phyloP scores from a whole-genome alignment of 2,797 vertebrate species.

The Falco berigora region DNA sequence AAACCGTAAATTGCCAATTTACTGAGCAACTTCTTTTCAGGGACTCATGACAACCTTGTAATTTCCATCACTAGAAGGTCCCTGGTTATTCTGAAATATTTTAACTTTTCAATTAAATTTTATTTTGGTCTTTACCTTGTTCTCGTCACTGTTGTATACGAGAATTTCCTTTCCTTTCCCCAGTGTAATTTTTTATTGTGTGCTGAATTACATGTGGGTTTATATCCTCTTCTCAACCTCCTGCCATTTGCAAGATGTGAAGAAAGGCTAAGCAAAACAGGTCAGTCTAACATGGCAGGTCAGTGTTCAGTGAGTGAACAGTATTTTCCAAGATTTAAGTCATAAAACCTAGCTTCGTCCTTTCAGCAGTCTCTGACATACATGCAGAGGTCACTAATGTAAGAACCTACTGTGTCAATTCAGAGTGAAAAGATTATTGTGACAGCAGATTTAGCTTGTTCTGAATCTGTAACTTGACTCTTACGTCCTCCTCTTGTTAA shows the following conservation, averaged over 20 bases:
- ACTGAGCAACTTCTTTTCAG: not conserved
- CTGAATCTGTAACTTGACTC: not conserved
- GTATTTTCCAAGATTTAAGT: not conserved
- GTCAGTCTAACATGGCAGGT: not conserved
- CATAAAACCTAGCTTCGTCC: not conserved
- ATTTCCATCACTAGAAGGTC: not conserved
- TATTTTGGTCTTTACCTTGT: not conserved
- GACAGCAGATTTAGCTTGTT: not conserved
- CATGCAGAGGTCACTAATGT: not conserved
- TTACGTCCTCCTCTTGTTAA: not conserved
- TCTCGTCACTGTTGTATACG: not conserved
- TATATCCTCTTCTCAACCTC: not conserved
- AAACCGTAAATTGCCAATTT: not conserved
- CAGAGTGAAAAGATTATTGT: not conserved
- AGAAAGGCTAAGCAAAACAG: not conserved
- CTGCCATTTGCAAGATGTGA: not conserved
- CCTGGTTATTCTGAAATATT: not conserved
- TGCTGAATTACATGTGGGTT: not conserved
- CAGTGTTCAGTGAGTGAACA: not conserved
- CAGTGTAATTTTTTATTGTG: not conserved
- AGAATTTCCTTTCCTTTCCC: not conserved
- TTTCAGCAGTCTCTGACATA: not conserved
- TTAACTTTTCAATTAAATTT: not conserved
- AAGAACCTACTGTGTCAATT: not conserved
- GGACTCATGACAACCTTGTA: not conserved